A percentile compares a stretch with the other conserved stretches of the same genome.
phyloP scores from a whole-genome alignment of 1,140 invertebrate species.

The Vanessa tameamea region DNA sequence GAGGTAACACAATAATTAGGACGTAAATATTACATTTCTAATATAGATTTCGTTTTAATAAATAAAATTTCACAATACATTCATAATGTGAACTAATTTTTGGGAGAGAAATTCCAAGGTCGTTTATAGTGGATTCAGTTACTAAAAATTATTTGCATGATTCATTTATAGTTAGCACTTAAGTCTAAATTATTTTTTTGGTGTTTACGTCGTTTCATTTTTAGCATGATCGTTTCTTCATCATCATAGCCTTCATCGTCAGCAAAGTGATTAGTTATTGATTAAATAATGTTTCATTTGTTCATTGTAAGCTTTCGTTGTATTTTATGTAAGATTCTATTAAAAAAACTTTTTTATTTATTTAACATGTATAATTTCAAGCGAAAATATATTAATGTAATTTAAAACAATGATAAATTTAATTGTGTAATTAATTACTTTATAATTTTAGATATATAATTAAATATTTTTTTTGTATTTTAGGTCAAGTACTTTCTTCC shows the following conservation, averaged over 20 bases:
- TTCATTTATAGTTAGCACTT: background rate
- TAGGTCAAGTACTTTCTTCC: conserved; percentile 3
- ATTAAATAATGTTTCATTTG: background rate
- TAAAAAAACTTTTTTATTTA: background rate
- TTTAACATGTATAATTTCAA: too few species aligned
- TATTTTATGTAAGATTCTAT: background rate
- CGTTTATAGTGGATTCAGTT: background rate
- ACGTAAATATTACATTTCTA: background rate
- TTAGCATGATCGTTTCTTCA: background rate
- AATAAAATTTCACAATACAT: background rate
- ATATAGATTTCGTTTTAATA: background rate
- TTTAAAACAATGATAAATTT: background rate
- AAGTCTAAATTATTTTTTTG: background rate
- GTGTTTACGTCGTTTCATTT: background rate
- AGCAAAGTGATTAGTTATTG: background rate
- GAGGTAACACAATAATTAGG: background rate
- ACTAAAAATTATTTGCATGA: background rate
- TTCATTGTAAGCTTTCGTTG: conserved; percentile 3
- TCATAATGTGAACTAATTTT: background rate
- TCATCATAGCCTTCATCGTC: background rate
- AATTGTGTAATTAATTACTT: background rate
- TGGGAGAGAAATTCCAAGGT: background rate
- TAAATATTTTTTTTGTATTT: conserved; percentile 1
- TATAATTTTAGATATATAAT: conserved; percentile 9
- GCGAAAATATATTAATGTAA: background rate